Percentiles rank a stretch among this genome's conserved stretches.
phyloP scores from a whole-genome alignment of 2,888 invertebrate species.

The Carpatolechia fugitivella region DNA sequence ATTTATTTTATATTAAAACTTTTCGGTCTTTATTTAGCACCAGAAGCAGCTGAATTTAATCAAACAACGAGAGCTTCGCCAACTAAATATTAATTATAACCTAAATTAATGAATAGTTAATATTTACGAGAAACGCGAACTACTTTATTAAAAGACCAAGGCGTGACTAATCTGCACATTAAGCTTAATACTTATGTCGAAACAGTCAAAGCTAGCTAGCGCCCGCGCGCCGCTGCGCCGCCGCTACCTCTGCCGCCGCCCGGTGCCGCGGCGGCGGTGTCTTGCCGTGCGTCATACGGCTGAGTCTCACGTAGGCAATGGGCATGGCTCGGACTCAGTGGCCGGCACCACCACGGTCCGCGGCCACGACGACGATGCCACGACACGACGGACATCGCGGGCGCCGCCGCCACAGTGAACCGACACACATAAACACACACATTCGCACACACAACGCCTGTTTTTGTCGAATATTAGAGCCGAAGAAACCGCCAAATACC shows the following conservation, averaged over 20 bases:
- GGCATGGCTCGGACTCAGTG: too few species aligned
- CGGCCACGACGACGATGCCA: not conserved
- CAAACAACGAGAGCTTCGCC: too few species aligned
- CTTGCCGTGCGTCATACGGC: not conserved
- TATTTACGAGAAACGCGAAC: constrained; percentile 30
- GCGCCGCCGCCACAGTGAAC: not conserved
- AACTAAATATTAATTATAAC: not conserved
- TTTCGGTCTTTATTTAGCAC: too few species aligned
- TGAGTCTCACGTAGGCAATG: too few species aligned
- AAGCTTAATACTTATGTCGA: constrained; percentile 57
- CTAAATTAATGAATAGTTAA: constrained; percentile 2
- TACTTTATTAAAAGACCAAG: constrained; percentile 47
- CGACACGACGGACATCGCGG: not conserved
- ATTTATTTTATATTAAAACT: too few species aligned
- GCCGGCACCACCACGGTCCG: too few species aligned
- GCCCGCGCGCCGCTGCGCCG: constrained; percentile 39
- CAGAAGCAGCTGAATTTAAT: too few species aligned
- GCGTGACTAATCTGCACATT: constrained; percentile 64
- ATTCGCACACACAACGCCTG: constrained; percentile 35
- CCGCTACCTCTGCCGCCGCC: too few species aligned
- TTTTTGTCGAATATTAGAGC: constrained; percentile 73
- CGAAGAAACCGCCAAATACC: constrained; percentile 75
- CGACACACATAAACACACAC: constrained; percentile 38
- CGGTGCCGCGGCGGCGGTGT: too few species aligned
- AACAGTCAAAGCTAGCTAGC: constrained; percentile 55